Percentiles rank a stretch among this genome's conserved stretches.
These are phyloP conservation scores for Mimas tiliae DNA, from an alignment of 2,888 invertebrate genomes.

Conservation along the genomic window DNA sequence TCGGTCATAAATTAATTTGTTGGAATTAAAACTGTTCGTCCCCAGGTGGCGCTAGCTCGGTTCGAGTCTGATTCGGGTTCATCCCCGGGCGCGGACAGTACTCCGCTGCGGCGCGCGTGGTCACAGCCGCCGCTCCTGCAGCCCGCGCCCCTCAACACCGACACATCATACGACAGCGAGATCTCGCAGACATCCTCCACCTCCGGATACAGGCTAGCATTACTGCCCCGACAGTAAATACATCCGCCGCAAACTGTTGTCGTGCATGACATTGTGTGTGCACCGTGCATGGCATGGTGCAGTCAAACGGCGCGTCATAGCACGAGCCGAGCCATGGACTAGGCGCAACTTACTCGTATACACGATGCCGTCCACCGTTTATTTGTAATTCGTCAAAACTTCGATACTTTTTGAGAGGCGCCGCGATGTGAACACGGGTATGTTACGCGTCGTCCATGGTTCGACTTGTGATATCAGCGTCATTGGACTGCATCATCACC, in stretches of 20 bases:
- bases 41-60: constrained; percentile 59
- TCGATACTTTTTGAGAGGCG: too few species aligned
- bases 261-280: constrained; percentile 31
- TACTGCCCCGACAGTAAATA: constrained; percentile 48
- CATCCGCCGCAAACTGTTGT: constrained; percentile 35
- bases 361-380: too few species aligned
- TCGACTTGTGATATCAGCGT: too few species aligned
- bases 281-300: background rate
- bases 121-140: constrained; percentile 60
- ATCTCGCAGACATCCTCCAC: constrained; percentile 94
- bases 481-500: too few species aligned
- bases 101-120: constrained; percentile 75
- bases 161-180: constrained; percentile 92
- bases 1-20: too few species aligned
- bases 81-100: constrained; percentile 63
- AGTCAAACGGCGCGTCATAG: too few species aligned
- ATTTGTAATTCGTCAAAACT: too few species aligned
- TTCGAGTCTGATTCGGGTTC: constrained; percentile 74
- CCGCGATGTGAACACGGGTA: too few species aligned
- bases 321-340: too few species aligned
- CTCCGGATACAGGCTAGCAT: constrained; percentile 91
- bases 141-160: constrained; percentile 71
- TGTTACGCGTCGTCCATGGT: too few species aligned
- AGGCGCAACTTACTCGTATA: too few species aligned
- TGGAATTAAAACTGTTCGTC: background rate